Conservation (phyloP, 2,797 vertebrate species). For the Chelidonichthys spinosus region DNA sequence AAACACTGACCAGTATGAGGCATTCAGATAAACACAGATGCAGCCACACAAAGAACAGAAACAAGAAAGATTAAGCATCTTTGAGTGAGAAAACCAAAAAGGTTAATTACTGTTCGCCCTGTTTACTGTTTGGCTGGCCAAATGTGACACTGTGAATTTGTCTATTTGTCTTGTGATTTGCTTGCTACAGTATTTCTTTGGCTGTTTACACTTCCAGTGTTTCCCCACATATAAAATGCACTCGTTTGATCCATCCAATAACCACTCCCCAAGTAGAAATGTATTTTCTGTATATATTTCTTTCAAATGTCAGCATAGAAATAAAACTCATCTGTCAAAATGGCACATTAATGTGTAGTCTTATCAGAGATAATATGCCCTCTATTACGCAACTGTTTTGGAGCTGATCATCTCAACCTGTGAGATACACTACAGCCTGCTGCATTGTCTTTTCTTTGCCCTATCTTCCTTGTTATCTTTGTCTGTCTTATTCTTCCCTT, state of each 20-base stretch:
- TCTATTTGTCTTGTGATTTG: conserved; percentile 28
- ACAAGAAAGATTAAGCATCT: conserved; percentile 18
- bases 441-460: not conserved
- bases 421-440: conserved; percentile 2
- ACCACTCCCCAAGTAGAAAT: not conserved
- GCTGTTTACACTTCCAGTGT: conserved; percentile 12
- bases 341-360: not conserved
- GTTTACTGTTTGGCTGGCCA: conserved; percentile 28
- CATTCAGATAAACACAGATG: conserved; percentile 12
- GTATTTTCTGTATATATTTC: not conserved
- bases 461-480: conserved; percentile 16
- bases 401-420: not conserved
- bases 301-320: conserved; percentile 3
- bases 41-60: conserved; percentile 7
- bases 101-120: conserved; percentile 30
- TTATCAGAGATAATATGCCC: not conserved
- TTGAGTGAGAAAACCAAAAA: conserved; percentile 31
- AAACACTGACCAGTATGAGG: not conserved
- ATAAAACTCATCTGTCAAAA: not conserved
- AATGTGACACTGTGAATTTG: conserved; percentile 36
- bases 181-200: conserved; percentile 21
- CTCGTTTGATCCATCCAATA: not conserved
- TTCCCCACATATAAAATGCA: not conserved
- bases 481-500: conserved; percentile 16
- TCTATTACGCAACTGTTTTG: conserved; percentile 4